Evolutionary conservation across 1,140 invertebrate species (phyloP).

Genomic region (Dendrolimus kikuchii): DNA sequence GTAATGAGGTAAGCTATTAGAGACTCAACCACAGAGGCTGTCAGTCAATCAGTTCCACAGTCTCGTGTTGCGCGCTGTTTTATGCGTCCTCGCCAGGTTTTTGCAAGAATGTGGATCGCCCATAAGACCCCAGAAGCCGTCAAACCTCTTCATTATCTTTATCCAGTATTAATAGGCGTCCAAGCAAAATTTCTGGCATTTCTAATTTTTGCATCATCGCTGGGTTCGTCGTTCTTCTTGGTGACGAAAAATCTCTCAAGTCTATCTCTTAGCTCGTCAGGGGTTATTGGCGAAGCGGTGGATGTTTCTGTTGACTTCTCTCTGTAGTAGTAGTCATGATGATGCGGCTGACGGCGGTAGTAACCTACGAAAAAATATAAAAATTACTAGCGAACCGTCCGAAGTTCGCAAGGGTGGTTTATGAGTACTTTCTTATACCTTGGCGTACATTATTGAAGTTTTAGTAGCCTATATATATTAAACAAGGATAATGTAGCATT

Average conservation of each 20-base stretch:
- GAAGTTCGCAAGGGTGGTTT: no score
- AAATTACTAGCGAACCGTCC: no score
- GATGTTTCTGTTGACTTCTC: constrained; percentile 43
- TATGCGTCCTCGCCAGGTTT: no score
- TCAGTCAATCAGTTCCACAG: no score
- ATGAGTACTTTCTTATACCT: no score
- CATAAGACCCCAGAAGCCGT: not conserved
- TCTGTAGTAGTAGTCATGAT: constrained; percentile 48
- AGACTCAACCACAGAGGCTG: no score
- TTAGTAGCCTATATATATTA: no score
- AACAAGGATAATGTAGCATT: no score
- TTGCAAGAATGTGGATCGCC: not conserved
- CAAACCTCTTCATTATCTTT: constrained; percentile 6
- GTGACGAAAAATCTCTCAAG: constrained; percentile 60
- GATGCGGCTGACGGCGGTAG: constrained; percentile 40
- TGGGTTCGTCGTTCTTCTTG: constrained; percentile 42
- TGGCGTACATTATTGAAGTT: no score
- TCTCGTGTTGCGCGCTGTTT: no score
- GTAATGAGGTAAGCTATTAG: no score
- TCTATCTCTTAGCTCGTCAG: constrained; percentile 61
- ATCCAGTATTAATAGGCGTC: constrained; percentile 56
- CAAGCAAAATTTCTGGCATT: constrained; percentile 73
- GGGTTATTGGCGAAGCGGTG: constrained; percentile 52
- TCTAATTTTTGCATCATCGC: constrained; percentile 40
- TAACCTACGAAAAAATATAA: constrained; percentile 31